Evolutionary conservation across 2,113 vertebrate species (phyloP), one percentile per base, ranked within the genome.

Genomic region (Nannospalax galili): DNA sequence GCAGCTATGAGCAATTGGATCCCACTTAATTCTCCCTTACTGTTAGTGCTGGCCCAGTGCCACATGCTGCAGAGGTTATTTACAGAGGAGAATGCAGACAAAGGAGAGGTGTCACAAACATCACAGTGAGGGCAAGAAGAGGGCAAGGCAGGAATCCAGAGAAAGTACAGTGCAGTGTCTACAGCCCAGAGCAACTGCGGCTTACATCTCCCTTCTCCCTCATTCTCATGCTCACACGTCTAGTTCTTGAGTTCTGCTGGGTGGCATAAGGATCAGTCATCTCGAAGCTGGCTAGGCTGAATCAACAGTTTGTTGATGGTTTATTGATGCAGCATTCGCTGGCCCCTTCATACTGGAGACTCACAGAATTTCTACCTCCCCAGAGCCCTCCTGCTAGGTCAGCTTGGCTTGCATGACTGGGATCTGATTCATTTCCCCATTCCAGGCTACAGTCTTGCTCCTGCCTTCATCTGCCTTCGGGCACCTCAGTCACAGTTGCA

Each of bases 21-120:
- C 37, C 75, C 32, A 65, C 26, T 58, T 62, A 17, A 69, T 15
- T 70, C 9, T 48, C 22, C 30, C n/a, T 78, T 64, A 48, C 62
- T 93, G 52, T 37, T 19, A 84, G 77, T 37, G 32, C 95, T 84
- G 70, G 28, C n/a, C 94, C 58, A 14, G 77, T 48, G 60, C 75
- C 60, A 22, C 35, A 5, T 0, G 4, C 73, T 42, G 4, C 26
- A 1, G 64, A 64, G 40, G 15, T 73, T 73, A 37, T 14, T 79
- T 60, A 74, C 40, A 78, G 80, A 32, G 40, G 58, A 88, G 32
- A 52, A n/a, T 5, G 16, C 7, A 69, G n/a, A 78, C 65, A 30
- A 70, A 84, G 64, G 37, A 52, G 58, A 84, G 16, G 26, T 16
- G 24, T 30, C 72, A 17, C 60, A 80, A 9, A 15, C 22, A 56